Evolutionary conservation across 53 echinoderm and acorn worm species (phyloP).

Genomic region (Henricia sp.): DNA sequence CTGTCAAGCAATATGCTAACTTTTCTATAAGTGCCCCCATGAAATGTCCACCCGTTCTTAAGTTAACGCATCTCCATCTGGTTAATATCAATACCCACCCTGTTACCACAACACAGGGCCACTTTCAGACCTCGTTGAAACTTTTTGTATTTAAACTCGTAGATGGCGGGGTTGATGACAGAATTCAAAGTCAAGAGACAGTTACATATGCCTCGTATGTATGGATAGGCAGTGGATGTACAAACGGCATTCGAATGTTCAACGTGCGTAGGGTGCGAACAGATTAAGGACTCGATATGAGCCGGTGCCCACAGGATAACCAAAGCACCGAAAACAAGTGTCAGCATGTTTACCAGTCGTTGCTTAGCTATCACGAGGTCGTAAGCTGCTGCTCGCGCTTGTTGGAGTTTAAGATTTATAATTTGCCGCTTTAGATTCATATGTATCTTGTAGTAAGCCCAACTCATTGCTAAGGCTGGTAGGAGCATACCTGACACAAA

Average conservation of each 20-base stretch:
- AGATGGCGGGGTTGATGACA: slow-evolving; percentile 46
- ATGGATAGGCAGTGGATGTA: background rate
- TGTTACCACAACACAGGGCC: background rate
- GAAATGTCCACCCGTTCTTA: too few species aligned
- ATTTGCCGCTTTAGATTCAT: slow-evolving; percentile 5
- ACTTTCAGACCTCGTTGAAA: slow-evolving; percentile 8
- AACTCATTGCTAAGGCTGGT: slow-evolving; percentile 11
- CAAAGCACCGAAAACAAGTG: slow-evolving; percentile 14
- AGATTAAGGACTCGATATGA: background rate
- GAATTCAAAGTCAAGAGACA: slow-evolving; percentile 22
- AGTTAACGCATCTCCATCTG: slow-evolving; percentile 12
- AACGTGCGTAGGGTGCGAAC: background rate
- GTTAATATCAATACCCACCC: background rate
- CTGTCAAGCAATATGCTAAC: too few species aligned
- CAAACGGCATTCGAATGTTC: too few species aligned
- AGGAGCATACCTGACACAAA: slow-evolving; percentile 1
- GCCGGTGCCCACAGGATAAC: slow-evolving; percentile 28
- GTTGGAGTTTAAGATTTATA: background rate
- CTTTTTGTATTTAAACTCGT: slow-evolving; percentile 46
- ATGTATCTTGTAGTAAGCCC: slow-evolving; percentile 51
- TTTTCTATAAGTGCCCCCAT: too few species aligned
- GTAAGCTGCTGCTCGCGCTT: slow-evolving; percentile 10
- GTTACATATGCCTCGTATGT: background rate
- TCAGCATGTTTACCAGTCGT: slow-evolving; percentile 28
- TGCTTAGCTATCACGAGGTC: slow-evolving; percentile 22